Conservation (phyloP, 2,113 vertebrate species). For the Xiphophorus couchianus region DNA sequence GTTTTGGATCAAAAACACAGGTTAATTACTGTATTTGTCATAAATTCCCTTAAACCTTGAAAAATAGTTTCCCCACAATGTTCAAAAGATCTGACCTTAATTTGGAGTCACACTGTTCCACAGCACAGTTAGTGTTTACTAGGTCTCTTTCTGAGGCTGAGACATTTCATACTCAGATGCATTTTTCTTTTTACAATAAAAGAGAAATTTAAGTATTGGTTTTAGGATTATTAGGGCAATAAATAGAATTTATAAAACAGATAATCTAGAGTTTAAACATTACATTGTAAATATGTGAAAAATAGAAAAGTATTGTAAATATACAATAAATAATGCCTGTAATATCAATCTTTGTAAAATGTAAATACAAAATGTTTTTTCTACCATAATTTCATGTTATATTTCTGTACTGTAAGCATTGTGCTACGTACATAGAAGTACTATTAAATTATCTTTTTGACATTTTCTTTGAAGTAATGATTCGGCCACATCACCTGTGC, state of each 20-base stretch:
- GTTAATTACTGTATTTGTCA: conserved; percentile 24
- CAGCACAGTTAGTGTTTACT: conserved; percentile 4
- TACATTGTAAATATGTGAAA: conserved; percentile 23
- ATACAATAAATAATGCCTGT: conserved; percentile 32
- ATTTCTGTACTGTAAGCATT: conserved; percentile 24
- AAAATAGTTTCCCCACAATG: conserved; percentile 5
- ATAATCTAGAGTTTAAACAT: conserved; percentile 8
- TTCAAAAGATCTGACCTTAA: conserved; percentile 10
- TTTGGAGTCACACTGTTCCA: conserved; percentile 26
- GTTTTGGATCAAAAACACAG: conserved; percentile 49
- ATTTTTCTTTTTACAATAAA: conserved; percentile 8
- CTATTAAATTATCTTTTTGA: no score
- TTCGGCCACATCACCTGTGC: no score
- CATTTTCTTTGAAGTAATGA: no score
- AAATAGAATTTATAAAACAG: conserved; percentile 2
- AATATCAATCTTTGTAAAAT: conserved; percentile 7
- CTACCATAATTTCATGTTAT: conserved; percentile 1
- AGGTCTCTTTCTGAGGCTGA: neutral
- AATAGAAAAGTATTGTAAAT: conserved; percentile 8
- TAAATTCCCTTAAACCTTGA: neutral
- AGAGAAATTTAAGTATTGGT: conserved; percentile 23
- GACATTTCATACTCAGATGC: conserved; percentile 18
- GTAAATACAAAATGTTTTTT: conserved; percentile 16
- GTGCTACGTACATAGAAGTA: conserved; percentile 14
- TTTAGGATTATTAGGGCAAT: neutral